Evolutionary conservation across 2,797 vertebrate genomes (phyloP), one percentile per base, ranked within the genome.

Genomic region (Adrianichthys oophorus): DNA sequence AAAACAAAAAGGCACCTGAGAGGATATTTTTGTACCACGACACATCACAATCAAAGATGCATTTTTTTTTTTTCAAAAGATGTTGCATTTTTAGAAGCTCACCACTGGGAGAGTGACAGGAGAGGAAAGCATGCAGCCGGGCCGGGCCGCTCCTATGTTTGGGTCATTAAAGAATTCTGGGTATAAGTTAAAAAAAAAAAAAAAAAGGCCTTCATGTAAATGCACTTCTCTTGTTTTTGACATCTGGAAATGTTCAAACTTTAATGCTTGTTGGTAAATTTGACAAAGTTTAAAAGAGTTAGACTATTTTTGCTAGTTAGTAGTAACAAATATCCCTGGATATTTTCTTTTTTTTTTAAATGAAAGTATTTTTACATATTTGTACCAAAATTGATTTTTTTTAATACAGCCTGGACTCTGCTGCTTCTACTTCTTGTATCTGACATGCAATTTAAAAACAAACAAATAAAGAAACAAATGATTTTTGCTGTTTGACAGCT

Each of bases 1-100:
- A 50, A 48, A 41, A 42, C 21, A 40, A 49, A 56, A 66, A 24
- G 52, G 54, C 59, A 60, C 71, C 48, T 14, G n/a, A 32, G 61
- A 65, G 64, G 71, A 72, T 86, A 83, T 87, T 86, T 87, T 85
- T 86, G 70, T 86, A 85, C 65, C 32, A 26, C 62, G 44, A 45
- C 19, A 65, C 76, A 58, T 47, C 13, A 51, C 52, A 29, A 29
- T 29, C 26, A 62, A 42, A 32, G 15, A 59, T 21, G 40, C 17
- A 15, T 13, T 47, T 47, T 47, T 59, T 72, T 57, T 58, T 21
- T 56, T 77, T 19, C n/a, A 47, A 37, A 67, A 59, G 29, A 10
- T 70, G 52, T 50, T 52, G 5, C 49, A 14, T 68, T 71, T 57
- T 24, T 16, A 52, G 42, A 23, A 5, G 15, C 8, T 47, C 4